phyloP scores from a whole-genome alignment of 2,113 vertebrate species.

The Mustela lutreola region DNA sequence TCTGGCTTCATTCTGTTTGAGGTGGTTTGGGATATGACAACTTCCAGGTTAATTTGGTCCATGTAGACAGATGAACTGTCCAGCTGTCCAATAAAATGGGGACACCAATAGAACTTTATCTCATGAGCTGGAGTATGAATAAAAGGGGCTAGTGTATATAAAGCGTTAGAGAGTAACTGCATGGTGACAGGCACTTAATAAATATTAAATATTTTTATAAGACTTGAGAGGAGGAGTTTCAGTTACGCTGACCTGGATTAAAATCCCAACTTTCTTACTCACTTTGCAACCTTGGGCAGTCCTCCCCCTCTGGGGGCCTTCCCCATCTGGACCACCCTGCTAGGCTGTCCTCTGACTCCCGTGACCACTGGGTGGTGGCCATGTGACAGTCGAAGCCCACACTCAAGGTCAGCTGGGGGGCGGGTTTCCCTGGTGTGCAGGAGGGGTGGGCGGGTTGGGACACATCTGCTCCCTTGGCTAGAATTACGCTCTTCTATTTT shows the following conservation, averaged over 20 bases:
- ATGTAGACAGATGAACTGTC: background rate
- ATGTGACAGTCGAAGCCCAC: rapidly evolving
- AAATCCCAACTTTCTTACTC: background rate
- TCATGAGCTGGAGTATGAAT: background rate
- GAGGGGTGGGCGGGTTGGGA: background rate
- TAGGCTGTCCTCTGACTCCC: background rate
- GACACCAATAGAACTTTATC: background rate
- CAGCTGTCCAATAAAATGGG: background rate
- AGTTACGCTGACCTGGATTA: background rate
- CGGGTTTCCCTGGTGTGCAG: background rate
- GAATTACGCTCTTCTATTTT: background rate
- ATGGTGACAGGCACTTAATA: background rate
- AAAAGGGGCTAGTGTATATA: background rate
- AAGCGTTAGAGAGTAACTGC: background rate
- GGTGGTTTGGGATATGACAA: background rate
- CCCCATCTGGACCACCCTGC: no score
- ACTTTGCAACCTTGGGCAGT: background rate
- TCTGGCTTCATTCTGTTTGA: background rate
- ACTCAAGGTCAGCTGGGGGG: background rate
- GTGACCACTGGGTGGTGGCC: rapidly evolving
- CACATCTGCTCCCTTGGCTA: conserved; percentile 44
- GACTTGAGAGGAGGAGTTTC: background rate
- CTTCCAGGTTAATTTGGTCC: background rate
- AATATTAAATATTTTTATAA: background rate
- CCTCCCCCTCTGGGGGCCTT: background rate